Conservation (phyloP, 2,888 invertebrate genomes). For the Tiliacea aurago region DNA sequence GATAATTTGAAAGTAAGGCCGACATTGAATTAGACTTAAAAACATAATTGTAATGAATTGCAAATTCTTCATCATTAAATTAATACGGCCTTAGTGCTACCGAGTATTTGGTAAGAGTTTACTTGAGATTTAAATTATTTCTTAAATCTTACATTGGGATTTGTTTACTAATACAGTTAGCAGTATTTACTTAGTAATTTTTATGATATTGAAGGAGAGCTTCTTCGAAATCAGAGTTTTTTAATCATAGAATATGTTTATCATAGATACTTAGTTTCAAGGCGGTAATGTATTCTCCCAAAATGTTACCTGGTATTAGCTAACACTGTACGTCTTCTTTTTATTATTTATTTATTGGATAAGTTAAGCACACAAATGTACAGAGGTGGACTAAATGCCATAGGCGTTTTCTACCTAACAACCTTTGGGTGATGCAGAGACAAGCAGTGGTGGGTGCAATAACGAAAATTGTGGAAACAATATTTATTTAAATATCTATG, state of each 20-base stretch:
- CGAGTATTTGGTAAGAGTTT: conserved; percentile 40
- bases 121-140: conserved; percentile 15
- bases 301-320: not conserved
- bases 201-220: not conserved
- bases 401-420: no score
- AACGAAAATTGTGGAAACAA: no score
- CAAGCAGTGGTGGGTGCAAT: no score
- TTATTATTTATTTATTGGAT: no score
- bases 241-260: not conserved
- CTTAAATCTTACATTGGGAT: not conserved
- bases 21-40: conserved; percentile 48
- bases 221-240: not conserved
- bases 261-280: not conserved
- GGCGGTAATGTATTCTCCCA: not conserved
- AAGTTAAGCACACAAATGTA: no score
- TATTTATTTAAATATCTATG: no score
- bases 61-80: conserved; percentile 47
- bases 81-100: conserved; percentile 33
- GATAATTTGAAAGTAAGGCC: conserved; percentile 57
- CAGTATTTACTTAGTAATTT: not conserved
- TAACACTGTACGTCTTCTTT: not conserved
- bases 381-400: no score
- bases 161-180: not conserved
- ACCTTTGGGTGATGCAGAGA: no score
- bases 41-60: conserved; percentile 48